Conservation (phyloP, 2,113 vertebrate genomes). For the Macquaria australasica region DNA sequence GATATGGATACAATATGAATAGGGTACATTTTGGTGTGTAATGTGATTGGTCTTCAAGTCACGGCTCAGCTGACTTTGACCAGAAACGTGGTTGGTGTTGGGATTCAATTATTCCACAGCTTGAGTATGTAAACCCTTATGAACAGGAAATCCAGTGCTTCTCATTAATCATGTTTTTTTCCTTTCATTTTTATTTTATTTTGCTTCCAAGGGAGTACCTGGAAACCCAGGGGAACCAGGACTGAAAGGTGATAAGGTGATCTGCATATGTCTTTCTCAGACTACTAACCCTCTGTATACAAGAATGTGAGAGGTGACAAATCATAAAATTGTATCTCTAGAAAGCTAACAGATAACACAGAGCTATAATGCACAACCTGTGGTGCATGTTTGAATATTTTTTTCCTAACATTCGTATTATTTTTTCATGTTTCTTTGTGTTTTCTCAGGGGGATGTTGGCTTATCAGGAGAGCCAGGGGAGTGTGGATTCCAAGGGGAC, state of each 20-base stretch:
- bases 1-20: background rate
- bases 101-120: slow-evolving; percentile 6
- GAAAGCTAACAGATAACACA: background rate
- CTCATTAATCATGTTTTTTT: background rate
- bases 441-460: slow-evolving; percentile 91
- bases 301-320: background rate
- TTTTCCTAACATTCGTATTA: background rate
- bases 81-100: background rate
- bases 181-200: slow-evolving; percentile 35
- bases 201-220: slow-evolving; percentile 88
- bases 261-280: slow-evolving; percentile 93
- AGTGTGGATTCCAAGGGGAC: slow-evolving; percentile 95
- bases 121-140: background rate
- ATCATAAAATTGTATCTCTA: background rate
- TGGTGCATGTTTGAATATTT: background rate
- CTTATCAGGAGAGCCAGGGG: slow-evolving; percentile 91
- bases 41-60: background rate
- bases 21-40: background rate
- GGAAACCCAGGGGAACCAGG: slow-evolving; percentile 95
- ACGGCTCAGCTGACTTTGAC: background rate
- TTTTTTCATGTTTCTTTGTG: slow-evolving; percentile 5
- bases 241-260: slow-evolving; percentile 99
- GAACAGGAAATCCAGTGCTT: background rate
- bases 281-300: slow-evolving; percentile 61
- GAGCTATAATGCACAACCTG: background rate